These are phyloP conservation scores for Cenopis cana DNA, from an alignment of 2,888 invertebrate species.

Conservation along the genomic window DNA sequence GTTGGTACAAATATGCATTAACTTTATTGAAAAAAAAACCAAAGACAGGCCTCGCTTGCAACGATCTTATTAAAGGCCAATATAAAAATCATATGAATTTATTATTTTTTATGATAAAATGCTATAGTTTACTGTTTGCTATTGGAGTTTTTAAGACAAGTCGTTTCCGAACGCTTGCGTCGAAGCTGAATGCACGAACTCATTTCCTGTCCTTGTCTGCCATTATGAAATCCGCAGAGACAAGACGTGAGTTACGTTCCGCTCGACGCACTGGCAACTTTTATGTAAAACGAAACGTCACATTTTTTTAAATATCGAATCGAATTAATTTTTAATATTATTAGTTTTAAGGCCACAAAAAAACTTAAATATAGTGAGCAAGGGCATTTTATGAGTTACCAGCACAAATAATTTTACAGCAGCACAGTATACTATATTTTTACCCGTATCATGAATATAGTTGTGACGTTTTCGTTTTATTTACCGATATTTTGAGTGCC, in stretches of 20 bases:
- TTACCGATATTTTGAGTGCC: slow-evolving; percentile 45
- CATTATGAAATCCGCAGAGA: slow-evolving; percentile 3
- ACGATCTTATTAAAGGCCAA: neutral
- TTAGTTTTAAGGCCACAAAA: neutral
- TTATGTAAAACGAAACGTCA: slow-evolving; percentile 39
- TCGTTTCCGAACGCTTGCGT: slow-evolving; percentile 62
- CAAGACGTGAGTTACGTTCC: slow-evolving; percentile 17
- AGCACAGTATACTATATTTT: neutral
- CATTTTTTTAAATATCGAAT: slow-evolving; percentile 19
- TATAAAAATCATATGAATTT: neutral
- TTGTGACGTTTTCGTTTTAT: slow-evolving; percentile 40
- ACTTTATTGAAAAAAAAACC: neutral
- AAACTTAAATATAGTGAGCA: neutral
- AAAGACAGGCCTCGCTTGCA: slow-evolving; percentile 3
- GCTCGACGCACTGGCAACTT: slow-evolving; percentile 31
- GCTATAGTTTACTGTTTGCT: slow-evolving; percentile 37
- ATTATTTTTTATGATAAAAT: slow-evolving; percentile 33
- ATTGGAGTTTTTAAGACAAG: slow-evolving; percentile 41
- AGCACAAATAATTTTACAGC: slow-evolving; percentile 3
- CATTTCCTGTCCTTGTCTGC: slow-evolving; percentile 38
- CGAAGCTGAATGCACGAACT: slow-evolving; percentile 48
- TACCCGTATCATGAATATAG: slow-evolving; percentile 6
- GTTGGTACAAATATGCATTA: neutral
- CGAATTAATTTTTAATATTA: neutral
- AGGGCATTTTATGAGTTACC: neutral